phyloP scores from a whole-genome alignment of 2,888 invertebrate species.

The Pachydiplax longipennis region DNA sequence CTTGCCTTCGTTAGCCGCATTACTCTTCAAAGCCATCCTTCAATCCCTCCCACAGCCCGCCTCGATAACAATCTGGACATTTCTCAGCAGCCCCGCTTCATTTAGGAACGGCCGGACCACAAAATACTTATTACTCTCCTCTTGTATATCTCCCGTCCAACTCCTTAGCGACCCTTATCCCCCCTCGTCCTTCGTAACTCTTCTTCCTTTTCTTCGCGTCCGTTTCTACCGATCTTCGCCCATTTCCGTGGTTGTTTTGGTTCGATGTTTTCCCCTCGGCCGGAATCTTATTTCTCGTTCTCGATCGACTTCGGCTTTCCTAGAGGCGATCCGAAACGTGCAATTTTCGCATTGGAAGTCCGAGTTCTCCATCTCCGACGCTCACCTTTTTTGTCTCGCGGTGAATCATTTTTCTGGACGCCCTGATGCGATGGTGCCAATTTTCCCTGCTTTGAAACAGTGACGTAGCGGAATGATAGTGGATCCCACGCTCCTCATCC shows the following conservation, averaged over 20 bases:
- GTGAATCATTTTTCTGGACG: neutral
- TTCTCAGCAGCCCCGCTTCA: neutral
- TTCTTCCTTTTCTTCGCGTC: neutral
- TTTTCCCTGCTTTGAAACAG: neutral
- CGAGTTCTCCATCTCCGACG: neutral
- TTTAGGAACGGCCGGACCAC: neutral
- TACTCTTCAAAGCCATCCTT: neutral
- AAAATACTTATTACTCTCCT: neutral
- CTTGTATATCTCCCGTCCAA: neutral
- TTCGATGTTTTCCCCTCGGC: neutral
- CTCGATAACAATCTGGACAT: neutral
- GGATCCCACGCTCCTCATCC: neutral
- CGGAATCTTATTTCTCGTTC: neutral
- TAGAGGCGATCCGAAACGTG: no score
- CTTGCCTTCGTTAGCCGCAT: neutral
- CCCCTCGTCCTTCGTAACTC: neutral
- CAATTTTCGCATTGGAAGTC: neutral
- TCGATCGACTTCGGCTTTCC: neutral
- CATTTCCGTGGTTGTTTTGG: neutral
- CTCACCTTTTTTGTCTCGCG: neutral
- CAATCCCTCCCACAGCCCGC: neutral
- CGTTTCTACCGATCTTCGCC: neutral
- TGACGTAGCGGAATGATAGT: neutral
- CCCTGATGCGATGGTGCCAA: neutral
- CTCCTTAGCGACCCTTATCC: neutral